These are phyloP conservation scores for Nymphalis io DNA, from an alignment of 1,140 invertebrate genomes.

Conservation along the genomic window DNA sequence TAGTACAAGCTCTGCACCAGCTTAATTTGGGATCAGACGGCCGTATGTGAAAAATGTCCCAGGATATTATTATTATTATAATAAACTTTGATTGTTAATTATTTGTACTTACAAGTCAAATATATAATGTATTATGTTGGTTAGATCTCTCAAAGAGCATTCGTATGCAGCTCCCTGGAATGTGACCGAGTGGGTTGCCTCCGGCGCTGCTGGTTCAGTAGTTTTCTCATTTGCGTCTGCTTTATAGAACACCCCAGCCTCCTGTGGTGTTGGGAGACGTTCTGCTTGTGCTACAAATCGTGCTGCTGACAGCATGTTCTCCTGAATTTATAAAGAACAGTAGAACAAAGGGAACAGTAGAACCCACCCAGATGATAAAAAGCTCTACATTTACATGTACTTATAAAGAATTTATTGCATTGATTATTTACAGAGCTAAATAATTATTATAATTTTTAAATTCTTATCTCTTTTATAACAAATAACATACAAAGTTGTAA, in stretches of 20 bases:
- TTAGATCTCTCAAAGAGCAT: slow-evolving; percentile 60
- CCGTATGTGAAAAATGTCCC: too few species aligned
- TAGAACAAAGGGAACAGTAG: too few species aligned
- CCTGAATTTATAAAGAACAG: slow-evolving; percentile 40
- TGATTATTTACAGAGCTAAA: too few species aligned
- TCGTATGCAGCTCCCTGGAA: slow-evolving; percentile 56
- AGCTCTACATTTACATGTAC: too few species aligned
- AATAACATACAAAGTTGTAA: too few species aligned
- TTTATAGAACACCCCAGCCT: slow-evolving; percentile 54
- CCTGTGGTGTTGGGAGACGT: slow-evolving; percentile 47
- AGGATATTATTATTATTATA: too few species aligned
- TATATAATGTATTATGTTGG: slow-evolving; percentile 69
- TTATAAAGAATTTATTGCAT: too few species aligned
- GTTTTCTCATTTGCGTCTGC: slow-evolving; percentile 34
- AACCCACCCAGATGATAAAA: too few species aligned
- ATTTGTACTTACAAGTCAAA: slow-evolving; percentile 62
- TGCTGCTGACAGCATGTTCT: slow-evolving; percentile 64
- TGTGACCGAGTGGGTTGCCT: slow-evolving; percentile 48
- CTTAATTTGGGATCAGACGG: too few species aligned
- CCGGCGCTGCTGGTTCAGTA: not conserved
- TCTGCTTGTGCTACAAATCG: slow-evolving; percentile 47
- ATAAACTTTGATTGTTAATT: not conserved
- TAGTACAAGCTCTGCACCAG: too few species aligned
- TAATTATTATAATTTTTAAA: too few species aligned
- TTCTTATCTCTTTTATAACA: too few species aligned